Base-by-base conservation (phyloP, 2,113 vertebrate genomes). In the Camelus bactrianus region DNA sequence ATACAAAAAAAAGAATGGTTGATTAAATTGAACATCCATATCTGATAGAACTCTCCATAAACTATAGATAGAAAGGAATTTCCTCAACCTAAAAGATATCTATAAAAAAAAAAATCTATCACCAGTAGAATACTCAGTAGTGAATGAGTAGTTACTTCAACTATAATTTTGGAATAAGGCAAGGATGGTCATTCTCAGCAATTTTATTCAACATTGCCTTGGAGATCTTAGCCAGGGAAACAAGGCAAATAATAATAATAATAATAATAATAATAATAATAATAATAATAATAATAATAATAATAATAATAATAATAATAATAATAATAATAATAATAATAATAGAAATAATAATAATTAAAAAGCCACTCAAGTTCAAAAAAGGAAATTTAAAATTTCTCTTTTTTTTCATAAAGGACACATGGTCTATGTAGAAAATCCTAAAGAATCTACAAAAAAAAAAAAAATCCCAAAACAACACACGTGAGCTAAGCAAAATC, bases 181-280 rank as follows among this genome's bases (percentile, higher is more conserved):
- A 81, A 91, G 60, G n/a, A 67, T 38, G 9, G 52, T n/a, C 58
- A 32, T 17, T 86, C 14, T 90, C 30, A 73, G 48, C 19, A 82
- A 26, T 60, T 67, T 67, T 24, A 75, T 52, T 82, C 38, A 50
- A 26, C 16, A 58, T 13, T 32, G 4, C 3, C 20, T 16, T 86
- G 20, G 73, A 91, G 42, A 67, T 42, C 15, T 48, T 67, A 80
- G 48, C 56, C 26, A 75, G 32, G 46, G 32, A 90, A 85, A 48
- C 48, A 80, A 93, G 28, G 28, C 52, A 77, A 94, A 58, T 86
- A n/a, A 91, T 80, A 62, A 52, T 10, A 84, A 76, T 81, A 91
- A 73, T 90, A 48, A 87, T 81, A 35, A 35, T 35, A 35, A 35
- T 35, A 35, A 35, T 35, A 35, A 35, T 35, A 35, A 73, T 90